Evolutionary conservation across 2,113 vertebrate species (phyloP), one percentile per base, ranked within the genome.

Genomic region (Polyodon spathula): DNA sequence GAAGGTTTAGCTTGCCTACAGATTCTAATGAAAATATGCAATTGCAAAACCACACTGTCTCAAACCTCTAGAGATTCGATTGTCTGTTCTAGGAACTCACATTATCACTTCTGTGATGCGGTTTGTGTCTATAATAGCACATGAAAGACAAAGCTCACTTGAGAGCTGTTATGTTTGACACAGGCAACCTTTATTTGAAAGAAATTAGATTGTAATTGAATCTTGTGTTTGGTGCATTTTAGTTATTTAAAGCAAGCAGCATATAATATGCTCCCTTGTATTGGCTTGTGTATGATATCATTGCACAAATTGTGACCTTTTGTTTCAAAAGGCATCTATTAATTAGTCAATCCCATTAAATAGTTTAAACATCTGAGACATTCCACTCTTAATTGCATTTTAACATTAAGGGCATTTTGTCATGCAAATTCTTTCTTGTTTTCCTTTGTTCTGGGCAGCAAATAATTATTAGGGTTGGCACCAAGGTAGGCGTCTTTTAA

Each of bases 51-150:
- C 43, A 16, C 40, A 4, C 6, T 17, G 11, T 43, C 11, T 37
- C 54, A 50, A 54, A 12, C n/a, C 37, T 37, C 54, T 48, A 37
- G 62, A 37, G 37, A 56, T 55, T 63, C 27, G 43, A 8, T 50
- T 58, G 10, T 37, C 56, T 59, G 50, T 53, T 27, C 17, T 15
- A 60, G 40, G 51, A 40, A 60, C 37, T 27, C 41, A 48, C 50
- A 55, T 55, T 46, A 15, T 57, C 54, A 48, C 60, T 54, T 37
- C 40, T 53, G 27, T 55, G 51, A 57, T 63, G 62, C 55, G 11
- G 41, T 56, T 14, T 39, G 50, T 44, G 57, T 57, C 12, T 63
- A 17, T 63, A 63, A 63, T 41, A 42, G 50, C 60, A 62, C 40
- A 44, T 51, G 59, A 63, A 46, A 62, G 46, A 40, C 59, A 58